Conservation (phyloP, 2,888 invertebrate genomes). For the Mylabris sibirica region DNA sequence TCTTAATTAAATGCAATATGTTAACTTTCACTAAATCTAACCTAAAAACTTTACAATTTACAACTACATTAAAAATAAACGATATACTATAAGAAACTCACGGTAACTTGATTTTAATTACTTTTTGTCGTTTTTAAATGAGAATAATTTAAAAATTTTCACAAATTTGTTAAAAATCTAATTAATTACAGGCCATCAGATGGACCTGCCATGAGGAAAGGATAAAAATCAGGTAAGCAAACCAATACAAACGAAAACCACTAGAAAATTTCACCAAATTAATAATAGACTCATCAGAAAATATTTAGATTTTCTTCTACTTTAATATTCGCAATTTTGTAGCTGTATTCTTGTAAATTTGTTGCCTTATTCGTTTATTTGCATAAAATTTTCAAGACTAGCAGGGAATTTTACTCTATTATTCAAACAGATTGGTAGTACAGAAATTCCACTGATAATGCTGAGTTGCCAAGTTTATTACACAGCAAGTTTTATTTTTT, state of each 20-base stretch:
- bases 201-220: slow-evolving; percentile 51
- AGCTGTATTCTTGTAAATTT: no score
- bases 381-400: not conserved
- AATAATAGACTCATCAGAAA: not conserved
- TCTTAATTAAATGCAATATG: slow-evolving; percentile 42
- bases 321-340: no score
- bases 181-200: slow-evolving; percentile 35
- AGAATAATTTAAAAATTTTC: not conserved
- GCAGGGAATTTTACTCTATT: not conserved
- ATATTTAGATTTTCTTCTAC: not conserved
- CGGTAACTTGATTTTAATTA: no score
- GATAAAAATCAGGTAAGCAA: slow-evolving; percentile 28
- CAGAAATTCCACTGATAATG: no score
- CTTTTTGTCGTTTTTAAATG: not conserved
- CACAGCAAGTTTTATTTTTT: no score
- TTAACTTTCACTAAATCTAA: slow-evolving; percentile 41
- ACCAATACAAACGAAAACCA: not conserved
- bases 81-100: not conserved
- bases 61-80: not conserved
- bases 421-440: not conserved
- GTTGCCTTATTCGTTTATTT: no score
- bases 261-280: not conserved
- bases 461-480: no score
- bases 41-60: slow-evolving; percentile 36
- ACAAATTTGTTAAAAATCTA: slow-evolving; percentile 13